Evolutionary conservation across 2,797 vertebrate species (phyloP).

Genomic region (Bryconaethiops microstoma): DNA sequence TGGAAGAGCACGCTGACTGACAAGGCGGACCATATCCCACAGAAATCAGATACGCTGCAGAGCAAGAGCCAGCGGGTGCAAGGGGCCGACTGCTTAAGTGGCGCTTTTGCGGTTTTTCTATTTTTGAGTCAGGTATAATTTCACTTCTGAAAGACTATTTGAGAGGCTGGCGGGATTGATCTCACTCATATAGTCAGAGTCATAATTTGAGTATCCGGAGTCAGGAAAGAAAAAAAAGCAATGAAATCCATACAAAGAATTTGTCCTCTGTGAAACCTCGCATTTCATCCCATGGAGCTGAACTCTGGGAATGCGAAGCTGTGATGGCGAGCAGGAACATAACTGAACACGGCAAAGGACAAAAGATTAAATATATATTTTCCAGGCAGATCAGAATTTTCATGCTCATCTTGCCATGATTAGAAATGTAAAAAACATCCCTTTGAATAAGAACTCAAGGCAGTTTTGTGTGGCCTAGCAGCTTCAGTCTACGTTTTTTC

Average conservation of each 20-base stretch:
- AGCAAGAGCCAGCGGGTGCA: constrained; percentile 45
- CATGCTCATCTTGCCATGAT: background rate
- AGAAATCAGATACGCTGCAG: constrained; percentile 77
- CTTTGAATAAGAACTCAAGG: constrained; percentile 9
- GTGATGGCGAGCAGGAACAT: background rate
- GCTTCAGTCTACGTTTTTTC: constrained; percentile 53
- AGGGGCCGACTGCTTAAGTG: constrained; percentile 68
- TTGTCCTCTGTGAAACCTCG: constrained; percentile 18
- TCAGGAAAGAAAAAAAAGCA: background rate
- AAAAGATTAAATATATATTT: background rate
- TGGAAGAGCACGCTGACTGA: constrained; percentile 74
- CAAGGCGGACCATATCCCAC: constrained; percentile 77
- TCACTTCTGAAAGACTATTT: constrained; percentile 48
- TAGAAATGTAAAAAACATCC: constrained; percentile 4
- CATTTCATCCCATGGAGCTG: constrained; percentile 16
- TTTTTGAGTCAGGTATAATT: constrained; percentile 59
- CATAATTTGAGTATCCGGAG: constrained; percentile 22
- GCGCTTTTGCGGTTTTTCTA: constrained; percentile 51
- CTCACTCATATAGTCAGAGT: background rate
- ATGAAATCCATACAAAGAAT: constrained; percentile 38
- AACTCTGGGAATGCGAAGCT: constrained; percentile 19
- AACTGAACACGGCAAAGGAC: background rate
- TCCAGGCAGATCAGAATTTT: background rate
- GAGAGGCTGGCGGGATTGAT: constrained; percentile 23
- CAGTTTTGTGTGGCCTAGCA: background rate